Evolutionary conservation across 2,888 invertebrate species (phyloP).

Genomic region (Chymomyza fuscimana): DNA sequence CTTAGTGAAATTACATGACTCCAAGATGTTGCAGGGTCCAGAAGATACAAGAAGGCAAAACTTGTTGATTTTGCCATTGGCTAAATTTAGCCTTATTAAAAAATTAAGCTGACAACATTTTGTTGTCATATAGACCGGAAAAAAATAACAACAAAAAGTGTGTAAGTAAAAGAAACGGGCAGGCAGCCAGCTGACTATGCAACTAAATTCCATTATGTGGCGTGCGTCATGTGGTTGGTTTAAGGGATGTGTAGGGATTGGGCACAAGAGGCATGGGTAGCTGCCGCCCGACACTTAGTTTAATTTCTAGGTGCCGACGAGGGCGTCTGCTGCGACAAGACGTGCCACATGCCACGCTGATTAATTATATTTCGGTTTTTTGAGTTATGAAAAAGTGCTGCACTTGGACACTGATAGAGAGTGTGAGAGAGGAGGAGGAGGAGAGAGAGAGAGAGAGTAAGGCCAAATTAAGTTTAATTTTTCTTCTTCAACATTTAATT

Average conservation of each 20-base stretch:
- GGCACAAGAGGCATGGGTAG: not conserved
- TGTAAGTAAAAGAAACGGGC: not conserved
- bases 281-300: conserved; percentile 60
- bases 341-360: conserved; percentile 68
- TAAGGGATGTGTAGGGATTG: conserved; percentile 27
- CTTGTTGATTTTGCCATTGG: conserved; percentile 63
- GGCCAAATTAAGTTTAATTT: conserved; percentile 67
- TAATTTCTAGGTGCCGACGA: conserved; percentile 68
- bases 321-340: conserved; percentile 39
- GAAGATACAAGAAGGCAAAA: conserved; percentile 42
- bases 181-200: conserved; percentile 29
- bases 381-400: conserved; percentile 52
- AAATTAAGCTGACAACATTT: conserved; percentile 74
- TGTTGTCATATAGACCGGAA: conserved; percentile 48
- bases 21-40: not conserved
- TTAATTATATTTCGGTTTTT: conserved; percentile 61
- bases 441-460: conserved; percentile 10
- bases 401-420: not conserved
- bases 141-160: conserved; percentile 14
- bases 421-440: not conserved
- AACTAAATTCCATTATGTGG: conserved; percentile 14
- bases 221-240: conserved; percentile 69
- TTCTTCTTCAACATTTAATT: conserved; percentile 69
- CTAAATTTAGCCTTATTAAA: conserved; percentile 73
- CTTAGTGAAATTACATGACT: conserved; percentile 68